Percentiles rank a stretch among this genome's conserved stretches.
Conservation (phyloP, 2,113 vertebrate genomes). For the Hyperopisus bebe region DNA sequence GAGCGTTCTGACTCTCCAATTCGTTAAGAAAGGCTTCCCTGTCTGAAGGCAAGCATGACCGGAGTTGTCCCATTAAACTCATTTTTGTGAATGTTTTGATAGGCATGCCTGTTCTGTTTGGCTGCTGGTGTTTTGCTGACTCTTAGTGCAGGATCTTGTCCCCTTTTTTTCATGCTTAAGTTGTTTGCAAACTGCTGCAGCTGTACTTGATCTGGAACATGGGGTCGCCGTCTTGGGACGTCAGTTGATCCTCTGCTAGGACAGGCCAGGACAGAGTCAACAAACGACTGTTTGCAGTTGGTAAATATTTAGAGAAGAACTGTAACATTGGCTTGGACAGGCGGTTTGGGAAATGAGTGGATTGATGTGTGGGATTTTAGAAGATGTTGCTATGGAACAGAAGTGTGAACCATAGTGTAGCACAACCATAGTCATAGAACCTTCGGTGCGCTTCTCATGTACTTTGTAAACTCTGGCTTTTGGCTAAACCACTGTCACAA, state of each 20-base stretch:
- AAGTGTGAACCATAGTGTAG: background rate
- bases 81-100: background rate
- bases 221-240: background rate
- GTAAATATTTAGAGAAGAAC: background rate
- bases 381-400: background rate
- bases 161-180: background rate
- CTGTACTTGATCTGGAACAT: background rate
- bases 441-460: background rate
- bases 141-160: background rate
- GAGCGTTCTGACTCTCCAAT: constrained; percentile 9
- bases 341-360: background rate
- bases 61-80: background rate
- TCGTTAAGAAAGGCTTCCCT: background rate
- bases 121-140: background rate
- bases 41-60: background rate
- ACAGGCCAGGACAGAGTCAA: background rate
- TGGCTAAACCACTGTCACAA: background rate
- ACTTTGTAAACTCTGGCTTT: background rate
- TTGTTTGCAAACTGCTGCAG: background rate
- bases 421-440: background rate
- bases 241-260: background rate
- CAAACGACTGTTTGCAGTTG: background rate
- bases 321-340: background rate
- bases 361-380: background rate
- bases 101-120: background rate